Evolutionary conservation across 2,113 vertebrate genomes (phyloP), one percentile per base, ranked within the genome.

Genomic region (Bubo scandiacus): DNA sequence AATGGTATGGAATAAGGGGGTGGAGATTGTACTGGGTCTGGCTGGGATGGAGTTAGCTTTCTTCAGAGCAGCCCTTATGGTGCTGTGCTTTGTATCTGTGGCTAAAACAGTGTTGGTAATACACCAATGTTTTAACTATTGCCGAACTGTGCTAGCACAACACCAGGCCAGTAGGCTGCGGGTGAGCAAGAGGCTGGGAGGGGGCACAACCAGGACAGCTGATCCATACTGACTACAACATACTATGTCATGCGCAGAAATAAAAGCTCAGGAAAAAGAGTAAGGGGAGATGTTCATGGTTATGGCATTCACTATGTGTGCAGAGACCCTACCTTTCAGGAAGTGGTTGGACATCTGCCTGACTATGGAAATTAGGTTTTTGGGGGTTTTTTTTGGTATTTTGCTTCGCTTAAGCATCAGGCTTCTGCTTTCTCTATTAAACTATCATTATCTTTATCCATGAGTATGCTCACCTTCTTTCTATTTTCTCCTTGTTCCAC

Each of bases 221-320:
- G n/a, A 29, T 38, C 62, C 62, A 51, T 12, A 4, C 47, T 71
- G 22, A 65, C 4, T 22, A 9, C 1, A 45, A 11, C 17, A 15
- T 9, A 34, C 2, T 2, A 68, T 26, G 18, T 26, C 52, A 82
- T 21, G 26, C 21, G 75, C 40, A 51, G 62, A 63, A 55, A 36
- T 30, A 74, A 88, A 80, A 68, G 32, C 6, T 61, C 27, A 16
- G 23, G 12, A 29, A 30, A 78, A 75, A 15, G 27, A 85, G 6
- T 34, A 87, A 65, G 10, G 4, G 3, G 4, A 10, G 19, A 61
- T 0, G 0, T 13, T 71, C 29, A 40, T 5, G 7, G 25, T 54
- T 51, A 62, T 15, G 17, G 36, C 8, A 2, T 43, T 71, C 42
- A 18, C 9, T 12, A 29, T 3, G 29, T 2, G 2, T 11, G 15